Conservation (phyloP, 2,797 vertebrate genomes). For the Varecia variegata region DNA sequence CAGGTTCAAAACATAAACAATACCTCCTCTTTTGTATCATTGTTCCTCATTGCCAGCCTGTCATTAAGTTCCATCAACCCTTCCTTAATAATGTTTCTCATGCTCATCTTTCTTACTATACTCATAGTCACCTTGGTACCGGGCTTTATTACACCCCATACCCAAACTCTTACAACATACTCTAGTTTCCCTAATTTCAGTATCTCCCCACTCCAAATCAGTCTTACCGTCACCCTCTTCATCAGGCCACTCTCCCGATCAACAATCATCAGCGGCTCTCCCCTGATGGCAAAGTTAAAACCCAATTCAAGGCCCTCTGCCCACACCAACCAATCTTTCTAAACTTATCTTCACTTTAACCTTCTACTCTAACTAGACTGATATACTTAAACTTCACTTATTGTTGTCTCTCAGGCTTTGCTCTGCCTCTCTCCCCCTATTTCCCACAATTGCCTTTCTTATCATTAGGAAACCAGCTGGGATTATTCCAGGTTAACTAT, state of each 20-base stretch:
- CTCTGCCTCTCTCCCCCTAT: neutral
- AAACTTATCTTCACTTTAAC: neutral
- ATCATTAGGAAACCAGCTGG: neutral
- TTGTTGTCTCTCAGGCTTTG: neutral
- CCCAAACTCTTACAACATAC: neutral
- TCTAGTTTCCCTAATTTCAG: slow-evolving; percentile 24
- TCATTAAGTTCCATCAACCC: neutral
- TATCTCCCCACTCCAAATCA: neutral
- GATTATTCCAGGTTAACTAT: neutral
- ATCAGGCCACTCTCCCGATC: neutral
- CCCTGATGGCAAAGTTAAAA: neutral
- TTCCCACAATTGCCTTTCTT: neutral
- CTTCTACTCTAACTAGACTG: neutral
- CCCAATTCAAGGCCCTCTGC: slow-evolving; percentile 12
- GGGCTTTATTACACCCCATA: neutral
- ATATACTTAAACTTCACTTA: neutral
- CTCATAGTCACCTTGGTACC: neutral
- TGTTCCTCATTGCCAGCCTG: neutral
- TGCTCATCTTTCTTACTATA: neutral
- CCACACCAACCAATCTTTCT: neutral
- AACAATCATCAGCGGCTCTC: slow-evolving; percentile 14
- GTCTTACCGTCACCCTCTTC: neutral
- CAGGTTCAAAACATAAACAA: neutral
- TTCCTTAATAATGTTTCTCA: neutral
- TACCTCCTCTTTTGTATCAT: neutral